Conservation (phyloP, 1,140 invertebrate species). For the Diorhabda sublineata region DNA sequence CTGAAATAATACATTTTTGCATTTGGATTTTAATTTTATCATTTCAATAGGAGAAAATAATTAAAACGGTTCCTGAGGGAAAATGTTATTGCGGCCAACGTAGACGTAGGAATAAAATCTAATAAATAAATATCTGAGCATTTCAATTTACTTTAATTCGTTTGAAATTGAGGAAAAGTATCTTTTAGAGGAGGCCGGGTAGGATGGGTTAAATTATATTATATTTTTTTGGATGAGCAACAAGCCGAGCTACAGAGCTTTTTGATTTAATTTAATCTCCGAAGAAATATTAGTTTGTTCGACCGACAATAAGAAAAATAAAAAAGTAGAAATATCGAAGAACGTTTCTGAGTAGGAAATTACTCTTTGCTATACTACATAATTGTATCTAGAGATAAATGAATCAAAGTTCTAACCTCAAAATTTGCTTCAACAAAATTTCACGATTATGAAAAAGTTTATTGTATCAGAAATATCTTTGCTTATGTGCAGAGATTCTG, state of each 20-base stretch:
- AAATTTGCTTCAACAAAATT: no score
- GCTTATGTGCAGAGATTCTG: background rate
- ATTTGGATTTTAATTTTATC: slow-evolving; percentile 6
- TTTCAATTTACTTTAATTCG: slow-evolving; percentile 28
- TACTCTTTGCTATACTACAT: no score
- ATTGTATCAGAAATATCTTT: background rate
- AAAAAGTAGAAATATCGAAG: background rate
- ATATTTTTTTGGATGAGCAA: slow-evolving; percentile 22
- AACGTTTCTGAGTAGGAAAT: background rate
- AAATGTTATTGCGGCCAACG: slow-evolving; percentile 18
- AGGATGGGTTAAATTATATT: slow-evolving; percentile 23
- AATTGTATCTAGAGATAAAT: no score
- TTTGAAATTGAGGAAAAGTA: slow-evolving; percentile 22
- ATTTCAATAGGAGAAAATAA: slow-evolving; percentile 11
- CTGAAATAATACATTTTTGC: slow-evolving; percentile 17
- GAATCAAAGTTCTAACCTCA: no score
- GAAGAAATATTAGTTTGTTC: slow-evolving; percentile 41
- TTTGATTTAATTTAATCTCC: slow-evolving; percentile 42
- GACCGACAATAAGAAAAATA: background rate
- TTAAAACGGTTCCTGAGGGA: slow-evolving; percentile 7
- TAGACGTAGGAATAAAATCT: slow-evolving; percentile 21
- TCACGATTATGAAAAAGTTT: background rate
- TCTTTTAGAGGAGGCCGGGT: slow-evolving; percentile 3
- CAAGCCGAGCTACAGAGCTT: slow-evolving; percentile 16
- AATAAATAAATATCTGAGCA: slow-evolving; percentile 27